Evolutionary conservation across 2,888 invertebrate species (phyloP).

Genomic region (Noctua pronuba): DNA sequence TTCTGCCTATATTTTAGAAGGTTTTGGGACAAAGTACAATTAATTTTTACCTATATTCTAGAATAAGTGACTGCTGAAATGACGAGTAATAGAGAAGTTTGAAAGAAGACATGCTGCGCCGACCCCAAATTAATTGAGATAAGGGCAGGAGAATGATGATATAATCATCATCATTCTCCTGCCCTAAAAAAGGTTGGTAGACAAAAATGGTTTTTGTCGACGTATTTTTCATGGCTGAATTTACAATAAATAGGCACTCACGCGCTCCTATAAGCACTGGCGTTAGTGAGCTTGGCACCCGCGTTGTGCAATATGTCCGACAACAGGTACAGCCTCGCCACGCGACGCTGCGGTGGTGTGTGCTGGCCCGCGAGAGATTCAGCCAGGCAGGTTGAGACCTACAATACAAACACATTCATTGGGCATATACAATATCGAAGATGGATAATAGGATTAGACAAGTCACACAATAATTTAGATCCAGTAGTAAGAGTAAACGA

Average conservation of each 20-base stretch:
- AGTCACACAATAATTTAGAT: background rate
- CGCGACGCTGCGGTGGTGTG: conserved; percentile 96
- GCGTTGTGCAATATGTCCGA: conserved; percentile 99
- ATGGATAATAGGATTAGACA: background rate
- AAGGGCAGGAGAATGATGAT: too few relatives aligned
- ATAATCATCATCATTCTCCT: too few relatives aligned
- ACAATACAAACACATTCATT: too few relatives aligned
- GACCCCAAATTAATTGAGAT: too few relatives aligned
- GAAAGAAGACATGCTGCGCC: too few relatives aligned
- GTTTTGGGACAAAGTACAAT: too few relatives aligned
- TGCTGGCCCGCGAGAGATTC: conserved; percentile 95
- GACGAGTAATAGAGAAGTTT: too few relatives aligned
- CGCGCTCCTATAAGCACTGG: conserved; percentile 97
- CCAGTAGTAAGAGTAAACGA: background rate
- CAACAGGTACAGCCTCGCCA: conserved; percentile 97
- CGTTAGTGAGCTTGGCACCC: conserved; percentile 98
- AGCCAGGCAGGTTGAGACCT: conserved; percentile 95
- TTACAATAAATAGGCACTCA: conserved; percentile 88
- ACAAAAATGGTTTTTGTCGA: background rate
- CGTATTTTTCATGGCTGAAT: background rate
- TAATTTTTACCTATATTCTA: too few relatives aligned
- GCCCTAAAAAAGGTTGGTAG: too few relatives aligned
- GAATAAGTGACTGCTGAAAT: too few relatives aligned
- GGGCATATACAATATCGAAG: background rate
- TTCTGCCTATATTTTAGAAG: too few relatives aligned